Percentiles rank a stretch among this genome's conserved stretches.
Evolutionary conservation across 2,888 invertebrate genomes (phyloP).

Genomic region (Saturnia pavonia): DNA sequence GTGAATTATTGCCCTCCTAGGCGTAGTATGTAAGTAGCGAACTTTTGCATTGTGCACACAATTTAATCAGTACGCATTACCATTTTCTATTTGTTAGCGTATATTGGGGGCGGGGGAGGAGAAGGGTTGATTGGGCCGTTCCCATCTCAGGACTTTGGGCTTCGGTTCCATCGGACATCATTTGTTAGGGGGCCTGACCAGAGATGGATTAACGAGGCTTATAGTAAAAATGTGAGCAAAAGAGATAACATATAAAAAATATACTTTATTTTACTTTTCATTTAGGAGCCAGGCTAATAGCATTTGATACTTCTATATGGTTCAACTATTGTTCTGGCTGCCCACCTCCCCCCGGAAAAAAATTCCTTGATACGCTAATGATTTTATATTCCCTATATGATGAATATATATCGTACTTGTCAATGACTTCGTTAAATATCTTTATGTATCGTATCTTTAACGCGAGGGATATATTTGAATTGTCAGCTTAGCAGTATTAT

Average conservation of each 20-base stretch:
- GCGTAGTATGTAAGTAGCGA: conserved; percentile 42
- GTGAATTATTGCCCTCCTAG: conserved; percentile 48
- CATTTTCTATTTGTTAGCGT: background rate
- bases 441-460: conserved; percentile 24
- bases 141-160: background rate
- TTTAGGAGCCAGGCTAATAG: too few relatives aligned
- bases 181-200: background rate
- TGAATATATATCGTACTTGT: conserved; percentile 23
- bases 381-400: conserved; percentile 23
- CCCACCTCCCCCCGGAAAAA: background rate
- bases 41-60: conserved; percentile 25
- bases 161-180: background rate
- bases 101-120: background rate
- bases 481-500: conserved; percentile 75
- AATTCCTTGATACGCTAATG: background rate
- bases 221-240: too few relatives aligned
- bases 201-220: too few relatives aligned
- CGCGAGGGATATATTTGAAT: conserved; percentile 40
- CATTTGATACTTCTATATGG: too few relatives aligned
- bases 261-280: too few relatives aligned
- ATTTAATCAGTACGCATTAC: background rate
- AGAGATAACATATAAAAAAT: too few relatives aligned
- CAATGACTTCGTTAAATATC: conserved; percentile 24
- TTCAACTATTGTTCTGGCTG: background rate
- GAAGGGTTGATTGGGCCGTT: background rate